Percentiles rank a stretch among this genome's conserved stretches.
These are phyloP conservation scores for Drosophila fungiperda DNA, from an alignment of 2,888 invertebrate genomes.

Conservation along the genomic window DNA sequence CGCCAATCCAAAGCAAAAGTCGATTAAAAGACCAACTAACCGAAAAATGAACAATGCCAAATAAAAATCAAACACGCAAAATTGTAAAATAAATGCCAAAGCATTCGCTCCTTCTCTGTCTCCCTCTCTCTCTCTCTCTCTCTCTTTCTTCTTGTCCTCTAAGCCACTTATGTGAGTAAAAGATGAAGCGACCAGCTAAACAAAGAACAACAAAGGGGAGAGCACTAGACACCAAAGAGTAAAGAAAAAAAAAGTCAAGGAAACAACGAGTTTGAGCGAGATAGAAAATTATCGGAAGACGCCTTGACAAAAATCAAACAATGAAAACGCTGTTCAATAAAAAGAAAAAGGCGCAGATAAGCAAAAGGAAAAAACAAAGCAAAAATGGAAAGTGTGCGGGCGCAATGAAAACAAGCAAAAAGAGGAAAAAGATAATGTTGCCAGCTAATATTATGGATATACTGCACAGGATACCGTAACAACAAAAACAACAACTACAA, in stretches of 20 bases:
- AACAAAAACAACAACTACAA: constrained; percentile 19
- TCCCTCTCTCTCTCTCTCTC: neutral
- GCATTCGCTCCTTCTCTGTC: constrained; percentile 12
- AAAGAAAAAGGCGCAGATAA: constrained; percentile 59
- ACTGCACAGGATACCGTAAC: constrained; percentile 27
- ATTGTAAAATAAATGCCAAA: constrained; percentile 61
- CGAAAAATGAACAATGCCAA: constrained; percentile 75
- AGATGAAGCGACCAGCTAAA: constrained; percentile 52
- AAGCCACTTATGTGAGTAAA: constrained; percentile 72
- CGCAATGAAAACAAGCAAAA: constrained; percentile 57
- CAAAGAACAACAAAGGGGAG: constrained; percentile 55
- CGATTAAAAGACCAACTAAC: constrained; percentile 78
- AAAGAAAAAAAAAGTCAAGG: neutral
- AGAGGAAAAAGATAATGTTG: constrained; percentile 50
- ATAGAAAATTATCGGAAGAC: constrained; percentile 38
- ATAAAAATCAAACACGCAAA: constrained; percentile 75
- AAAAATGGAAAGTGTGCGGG: constrained; percentile 42
- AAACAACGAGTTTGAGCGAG: neutral
- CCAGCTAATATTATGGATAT: constrained; percentile 62
- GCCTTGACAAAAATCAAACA: constrained; percentile 79
- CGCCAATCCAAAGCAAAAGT: constrained; percentile 45
- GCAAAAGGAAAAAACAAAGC: constrained; percentile 59
- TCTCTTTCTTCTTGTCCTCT: neutral
- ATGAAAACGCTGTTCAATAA: constrained; percentile 72
- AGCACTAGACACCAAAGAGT: constrained; percentile 28